A percentile compares a stretch with the other conserved stretches of the same genome.
Conservation (phyloP, 2,888 invertebrate species). For the Mechanitis messenoides region DNA sequence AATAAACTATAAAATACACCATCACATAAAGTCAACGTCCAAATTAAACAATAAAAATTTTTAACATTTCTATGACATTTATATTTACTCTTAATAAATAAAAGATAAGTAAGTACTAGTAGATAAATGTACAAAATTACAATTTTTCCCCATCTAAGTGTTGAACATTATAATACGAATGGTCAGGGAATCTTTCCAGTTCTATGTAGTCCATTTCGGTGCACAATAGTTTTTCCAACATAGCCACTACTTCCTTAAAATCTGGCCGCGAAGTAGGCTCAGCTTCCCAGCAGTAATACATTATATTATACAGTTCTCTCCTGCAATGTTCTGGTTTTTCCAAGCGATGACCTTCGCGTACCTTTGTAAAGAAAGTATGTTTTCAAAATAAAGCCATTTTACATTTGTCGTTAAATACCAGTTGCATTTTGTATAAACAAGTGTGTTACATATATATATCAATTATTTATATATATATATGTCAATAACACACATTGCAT, state of each 20-base stretch:
- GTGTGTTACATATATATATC: no score
- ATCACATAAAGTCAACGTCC: not conserved
- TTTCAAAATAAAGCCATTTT: not conserved
- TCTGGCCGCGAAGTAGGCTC: slow-evolving; percentile 89
- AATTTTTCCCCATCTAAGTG: slow-evolving; percentile 89
- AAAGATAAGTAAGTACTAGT: not conserved
- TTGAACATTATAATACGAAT: slow-evolving; percentile 92
- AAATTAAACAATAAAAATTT: not conserved
- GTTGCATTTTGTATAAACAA: no score
- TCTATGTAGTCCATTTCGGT: slow-evolving; percentile 96
- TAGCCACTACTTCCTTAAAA: slow-evolving; percentile 87
- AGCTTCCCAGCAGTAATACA: slow-evolving; percentile 97
- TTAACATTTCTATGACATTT: not conserved
- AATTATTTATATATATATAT: no score
- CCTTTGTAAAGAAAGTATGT: slow-evolving; percentile 60
- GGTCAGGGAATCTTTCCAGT: slow-evolving; percentile 93
- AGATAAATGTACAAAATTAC: slow-evolving; percentile 30
- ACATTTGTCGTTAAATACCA: not conserved
- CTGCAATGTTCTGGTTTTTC: slow-evolving; percentile 96
- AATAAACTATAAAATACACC: no score
- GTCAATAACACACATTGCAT: no score
- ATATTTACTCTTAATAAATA: no score
- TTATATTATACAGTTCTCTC: slow-evolving; percentile 93
- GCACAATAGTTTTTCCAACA: slow-evolving; percentile 88
- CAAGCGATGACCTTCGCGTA: slow-evolving; percentile 90